A percentile compares a stretch with the other conserved stretches of the same genome.
Conservation (phyloP, 1,140 invertebrate species). For the Drosophila bocki region DNA sequence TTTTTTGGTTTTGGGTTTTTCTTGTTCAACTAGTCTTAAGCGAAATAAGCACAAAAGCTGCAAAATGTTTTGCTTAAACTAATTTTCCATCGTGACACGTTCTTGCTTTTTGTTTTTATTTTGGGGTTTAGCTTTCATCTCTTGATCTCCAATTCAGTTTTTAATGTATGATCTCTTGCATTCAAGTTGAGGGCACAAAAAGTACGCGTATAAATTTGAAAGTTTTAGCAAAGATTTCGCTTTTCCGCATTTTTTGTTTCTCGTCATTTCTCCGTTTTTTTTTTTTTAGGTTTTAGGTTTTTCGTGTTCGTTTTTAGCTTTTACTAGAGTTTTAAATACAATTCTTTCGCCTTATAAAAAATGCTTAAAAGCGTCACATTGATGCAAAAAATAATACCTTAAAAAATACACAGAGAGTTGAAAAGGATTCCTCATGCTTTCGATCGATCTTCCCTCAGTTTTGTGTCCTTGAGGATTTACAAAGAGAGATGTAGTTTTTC, state of each 20-base stretch:
- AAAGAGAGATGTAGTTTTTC: slow-evolving; percentile 58
- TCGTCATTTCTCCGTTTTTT: slow-evolving; percentile 33
- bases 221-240: slow-evolving; percentile 70
- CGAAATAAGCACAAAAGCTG: slow-evolving; percentile 84
- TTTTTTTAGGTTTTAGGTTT: slow-evolving; percentile 34
- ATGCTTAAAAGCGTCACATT: slow-evolving; percentile 78
- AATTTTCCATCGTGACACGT: slow-evolving; percentile 48
- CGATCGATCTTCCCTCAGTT: slow-evolving; percentile 37
- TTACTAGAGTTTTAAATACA: slow-evolving; percentile 71
- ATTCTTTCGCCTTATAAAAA: slow-evolving; percentile 72
- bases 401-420: slow-evolving; percentile 77
- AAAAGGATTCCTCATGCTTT: slow-evolving; percentile 55
- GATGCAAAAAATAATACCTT: slow-evolving; percentile 78
- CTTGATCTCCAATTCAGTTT: slow-evolving; percentile 58
- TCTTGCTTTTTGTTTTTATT: slow-evolving; percentile 30
- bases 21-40: slow-evolving; percentile 83
- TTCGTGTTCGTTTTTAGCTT: slow-evolving; percentile 50
- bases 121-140: slow-evolving; percentile 47
- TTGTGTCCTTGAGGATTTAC: slow-evolving; percentile 58
- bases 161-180: slow-evolving; percentile 77
- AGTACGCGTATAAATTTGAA: slow-evolving; percentile 76
- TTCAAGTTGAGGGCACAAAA: slow-evolving; percentile 74
- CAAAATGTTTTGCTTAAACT: slow-evolving; percentile 83
- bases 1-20: slow-evolving; percentile 35
- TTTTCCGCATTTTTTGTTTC: slow-evolving; percentile 42